Base-by-base conservation (phyloP, 1,140 invertebrate genomes). In the Calephelis nemesis region DNA sequence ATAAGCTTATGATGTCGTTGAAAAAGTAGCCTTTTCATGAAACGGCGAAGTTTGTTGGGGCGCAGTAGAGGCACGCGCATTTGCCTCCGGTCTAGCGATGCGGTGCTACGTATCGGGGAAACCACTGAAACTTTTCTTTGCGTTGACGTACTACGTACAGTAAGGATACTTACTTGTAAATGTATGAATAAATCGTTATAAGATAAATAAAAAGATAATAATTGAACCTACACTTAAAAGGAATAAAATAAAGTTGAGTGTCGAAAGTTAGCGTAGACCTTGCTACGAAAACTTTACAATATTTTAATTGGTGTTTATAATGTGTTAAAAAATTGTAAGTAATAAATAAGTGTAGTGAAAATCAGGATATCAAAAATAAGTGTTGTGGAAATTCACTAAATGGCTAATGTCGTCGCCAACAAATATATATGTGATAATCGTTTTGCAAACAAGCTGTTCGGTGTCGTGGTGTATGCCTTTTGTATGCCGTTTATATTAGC, bases 351-450 rank as follows among this genome's bases (percentile, higher is more conserved):
- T 52, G 63, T 65, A 30, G 30, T 30, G 48, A 49, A 65, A 45
- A 62, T 42, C n/a, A 45, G n/a, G 12, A 40, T 45, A 54, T 15
- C 40, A 11, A 42, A 47, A 63, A 63, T n/a, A 50, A 48, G n/a
- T 13, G 64, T 30, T 13, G 82, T 84, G 85, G 74, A 79, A 87
- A 85, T 83, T 86, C 78, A 77, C 78, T 85, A 82, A 87, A 83
- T 83, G 83, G 77, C 84, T 80, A 87, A 88, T 89, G 87, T 88
- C 83, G 83, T 86, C 83, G 78, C 84, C 62, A 81, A 79, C 79
- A 81, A 83, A 78, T 75, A 85, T 81, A 81, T 83, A 70, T 52
- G 77, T 84, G 87, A 74, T 91, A 91, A 91, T 91, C 88, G 82
- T 76, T 84, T 69, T 81, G 75, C 87, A 91, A 91, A 89, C 79